Percentiles rank a stretch among this genome's conserved stretches.
Evolutionary conservation across 2,797 vertebrate genomes (phyloP).

Genomic region (Myripristis murdjan): DNA sequence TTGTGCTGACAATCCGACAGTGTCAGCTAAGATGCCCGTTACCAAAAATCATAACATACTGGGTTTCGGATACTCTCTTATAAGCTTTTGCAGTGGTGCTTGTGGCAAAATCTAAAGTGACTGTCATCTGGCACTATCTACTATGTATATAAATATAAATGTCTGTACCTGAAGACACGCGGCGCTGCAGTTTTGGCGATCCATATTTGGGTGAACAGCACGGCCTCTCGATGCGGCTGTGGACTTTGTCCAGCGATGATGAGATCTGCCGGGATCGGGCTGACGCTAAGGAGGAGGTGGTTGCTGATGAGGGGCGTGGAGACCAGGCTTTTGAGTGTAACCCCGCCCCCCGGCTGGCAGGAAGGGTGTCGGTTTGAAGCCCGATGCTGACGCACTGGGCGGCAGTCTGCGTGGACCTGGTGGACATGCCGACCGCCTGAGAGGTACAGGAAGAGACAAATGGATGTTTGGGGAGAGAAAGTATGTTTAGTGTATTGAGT

Average conservation of each 20-base stretch:
- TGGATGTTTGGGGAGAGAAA: not conserved
- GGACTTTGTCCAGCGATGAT: constrained; percentile 97
- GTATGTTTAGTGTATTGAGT: not conserved
- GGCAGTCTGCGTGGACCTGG: constrained; percentile 91
- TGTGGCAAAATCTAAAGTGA: too few species aligned
- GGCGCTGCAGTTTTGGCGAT: constrained; percentile 95
- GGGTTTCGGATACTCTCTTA: too few species aligned
- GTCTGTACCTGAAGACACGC: constrained; percentile 83
- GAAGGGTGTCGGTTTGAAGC: constrained; percentile 91
- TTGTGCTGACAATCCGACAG: too few species aligned
- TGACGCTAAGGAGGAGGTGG: constrained; percentile 86
- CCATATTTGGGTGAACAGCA: constrained; percentile 98
- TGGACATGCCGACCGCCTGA: constrained; percentile 77
- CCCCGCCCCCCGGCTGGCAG: constrained; percentile 64
- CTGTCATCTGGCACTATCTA: too few species aligned
- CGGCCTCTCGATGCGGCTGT: constrained; percentile 93
- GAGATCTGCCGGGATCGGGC: constrained; percentile 96
- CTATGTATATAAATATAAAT: too few species aligned
- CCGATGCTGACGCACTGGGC: constrained; percentile 90
- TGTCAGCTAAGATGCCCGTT: too few species aligned
- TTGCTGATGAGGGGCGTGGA: constrained; percentile 87
- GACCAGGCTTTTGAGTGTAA: constrained; percentile 94
- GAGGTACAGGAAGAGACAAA: not conserved
- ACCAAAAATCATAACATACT: not conserved
- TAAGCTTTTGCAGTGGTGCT: too few species aligned